Evolutionary conservation across 2,797 vertebrate genomes (phyloP), one percentile per base, ranked within the genome.

Genomic region (Sitta carolinensis): DNA sequence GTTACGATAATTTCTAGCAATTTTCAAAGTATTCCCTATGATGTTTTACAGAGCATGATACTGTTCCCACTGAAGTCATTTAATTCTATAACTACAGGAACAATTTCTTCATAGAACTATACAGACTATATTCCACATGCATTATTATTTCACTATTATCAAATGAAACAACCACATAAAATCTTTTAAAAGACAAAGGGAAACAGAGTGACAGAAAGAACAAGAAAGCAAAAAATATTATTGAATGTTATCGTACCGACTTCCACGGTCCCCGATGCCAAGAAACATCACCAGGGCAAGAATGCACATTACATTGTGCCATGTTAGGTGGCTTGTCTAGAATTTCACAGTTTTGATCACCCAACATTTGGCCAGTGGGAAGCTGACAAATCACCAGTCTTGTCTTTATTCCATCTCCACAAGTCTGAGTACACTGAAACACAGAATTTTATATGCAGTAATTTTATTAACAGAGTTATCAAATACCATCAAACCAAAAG

Each of bases 251-350:
- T 99, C 99, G 97, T 99, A 99, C 99, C 99, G 97, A 98, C 98
- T 99, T 99, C 99, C 99, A 99, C 1, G 98, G 98, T 97, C 98
- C 98, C 97, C 98, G 98, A 97, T 98, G 98, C 99, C 99, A 99
- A 96, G 98, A 98, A 89, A 98, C 98, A 29, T 98, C 98, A 95
- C 98, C 98, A 61, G 98, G 98, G 96, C 99, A 99, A 84, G 98
- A 96, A 76, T 99, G 98, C 91, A 97, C 96, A 93, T 98, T 99
- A 97, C 99, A 99, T 4, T 97, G 98, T 86, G 98, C 98, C 97
- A 98, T 96, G 72, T 98, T 97, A 6, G 98, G 98, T 5, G 99
- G 99, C 95, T 99, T 99, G 93, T 99, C 98, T 94, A 98, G 97
- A 94, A 98, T 95, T 87, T 99, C 99, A 96, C 99, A 99, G 98